Evolutionary conservation across 2,113 vertebrate genomes (phyloP).

Genomic region (Odontesthes bonariensis): DNA sequence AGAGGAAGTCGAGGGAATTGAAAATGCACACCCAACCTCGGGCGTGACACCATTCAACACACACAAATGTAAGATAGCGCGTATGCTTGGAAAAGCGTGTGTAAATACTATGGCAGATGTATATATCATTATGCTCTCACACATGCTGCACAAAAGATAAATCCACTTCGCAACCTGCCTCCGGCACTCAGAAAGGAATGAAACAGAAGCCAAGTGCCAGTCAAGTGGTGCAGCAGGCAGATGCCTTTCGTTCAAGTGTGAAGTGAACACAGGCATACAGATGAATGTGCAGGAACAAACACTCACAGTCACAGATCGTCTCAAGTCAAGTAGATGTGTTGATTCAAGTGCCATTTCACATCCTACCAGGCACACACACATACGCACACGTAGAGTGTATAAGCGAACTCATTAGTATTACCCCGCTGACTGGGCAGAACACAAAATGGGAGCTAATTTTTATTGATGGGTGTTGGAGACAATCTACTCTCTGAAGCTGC

Average conservation of each 20-base stretch:
- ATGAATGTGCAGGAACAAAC: slow-evolving; percentile 48
- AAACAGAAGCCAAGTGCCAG: slow-evolving; percentile 45
- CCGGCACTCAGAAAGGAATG: slow-evolving; percentile 40
- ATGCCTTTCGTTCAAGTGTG: slow-evolving; percentile 47
- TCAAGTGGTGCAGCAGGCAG: slow-evolving; percentile 35
- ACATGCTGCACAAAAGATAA: slow-evolving; percentile 53
- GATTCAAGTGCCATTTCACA: slow-evolving; percentile 17
- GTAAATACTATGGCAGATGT: slow-evolving; percentile 45
- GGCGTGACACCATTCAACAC: not conserved
- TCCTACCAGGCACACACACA: slow-evolving; percentile 6
- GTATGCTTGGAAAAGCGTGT: slow-evolving; percentile 23
- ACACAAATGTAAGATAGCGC: slow-evolving; percentile 3
- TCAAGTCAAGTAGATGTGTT: slow-evolving; percentile 41
- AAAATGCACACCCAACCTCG: slow-evolving; percentile 16
- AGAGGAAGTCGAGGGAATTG: slow-evolving; percentile 36
- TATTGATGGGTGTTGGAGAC: slow-evolving; percentile 30
- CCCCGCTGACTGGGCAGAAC: slow-evolving; percentile 34
- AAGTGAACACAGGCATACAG: slow-evolving; percentile 17
- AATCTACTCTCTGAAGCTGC: slow-evolving; percentile 31
- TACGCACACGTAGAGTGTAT: not conserved
- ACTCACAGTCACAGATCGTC: slow-evolving; percentile 37
- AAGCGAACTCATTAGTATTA: slow-evolving; percentile 46
- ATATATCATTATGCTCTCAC: slow-evolving; percentile 46
- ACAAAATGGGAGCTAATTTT: slow-evolving; percentile 46
- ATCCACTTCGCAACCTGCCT: slow-evolving; percentile 59